Evolutionary conservation across 2,113 vertebrate genomes (phyloP), one percentile per base, ranked within the genome.

Genomic region (Connochaetes taurinus): DNA sequence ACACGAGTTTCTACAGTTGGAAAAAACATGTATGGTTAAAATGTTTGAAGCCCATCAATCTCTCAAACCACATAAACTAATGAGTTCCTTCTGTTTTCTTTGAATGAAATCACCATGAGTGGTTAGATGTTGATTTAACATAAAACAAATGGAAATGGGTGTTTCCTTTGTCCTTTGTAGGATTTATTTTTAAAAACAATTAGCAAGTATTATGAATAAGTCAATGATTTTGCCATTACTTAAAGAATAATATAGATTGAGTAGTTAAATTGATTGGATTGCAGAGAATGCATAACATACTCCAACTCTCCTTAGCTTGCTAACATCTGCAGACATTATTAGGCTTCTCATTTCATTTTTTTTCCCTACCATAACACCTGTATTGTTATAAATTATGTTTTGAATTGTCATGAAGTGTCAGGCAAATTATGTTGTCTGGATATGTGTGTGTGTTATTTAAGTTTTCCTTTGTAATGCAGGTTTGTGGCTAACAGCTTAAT

Each of bases 111-210:
- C 99, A 98, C 98, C 98, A 98, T 98, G 98, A 99, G 98, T 98
- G 98, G 99, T 98, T 99, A 98, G 98, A 99, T 99, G 99, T 98
- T 99, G 99, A 99, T 99, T 99, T 99, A 99, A 99, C 99, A 99
- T 99, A 99, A 99, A 99, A 98, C 99, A 99, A 99, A 99, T 99
- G 99, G 99, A 99, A 99, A 98, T 98, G 99, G 99, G 98, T 98
- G 99, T 99, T 99, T 99, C 99, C 98, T 98, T 98, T 98, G 98
- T 98, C 98, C 98, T 98, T 97, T 98, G 95, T 98, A 98, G 98
- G 98, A 98, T 98, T 98, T 98, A 98, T 98, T 98, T 98, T 98
- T 94, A 98, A 98, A 99, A 99, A 99, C 98, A 99, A 99, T 99
- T 99, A 99, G 98, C 96, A 98, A 99, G 97, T 98, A 98, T 98